Percentiles rank a stretch among this genome's conserved stretches.
Conservation (phyloP, 2,113 vertebrate genomes). For the Hippoglossus stenolepis region DNA sequence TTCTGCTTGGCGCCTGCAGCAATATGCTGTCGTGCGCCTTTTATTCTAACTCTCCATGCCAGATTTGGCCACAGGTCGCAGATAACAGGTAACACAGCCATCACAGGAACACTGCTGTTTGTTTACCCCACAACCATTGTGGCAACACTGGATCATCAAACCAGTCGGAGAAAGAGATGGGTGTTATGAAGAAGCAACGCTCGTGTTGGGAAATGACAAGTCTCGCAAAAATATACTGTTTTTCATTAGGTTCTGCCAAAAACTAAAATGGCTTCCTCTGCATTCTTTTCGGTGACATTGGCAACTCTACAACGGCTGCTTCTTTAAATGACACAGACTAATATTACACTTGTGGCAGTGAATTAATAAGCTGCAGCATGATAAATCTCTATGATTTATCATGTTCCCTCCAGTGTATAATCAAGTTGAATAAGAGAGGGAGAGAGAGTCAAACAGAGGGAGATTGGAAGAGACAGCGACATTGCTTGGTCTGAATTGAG, state of each 20-base stretch:
- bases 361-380: conserved; percentile 80
- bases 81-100: conserved; percentile 68
- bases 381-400: conserved; percentile 82
- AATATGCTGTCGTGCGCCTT: conserved; percentile 58
- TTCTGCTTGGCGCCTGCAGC: conserved; percentile 73
- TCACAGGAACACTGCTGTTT: conserved; percentile 64
- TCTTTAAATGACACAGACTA: conserved; percentile 78
- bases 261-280: conserved; percentile 41
- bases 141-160: conserved; percentile 9
- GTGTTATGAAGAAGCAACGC: background rate
- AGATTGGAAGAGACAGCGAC: conserved; percentile 47
- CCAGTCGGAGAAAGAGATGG: conserved; percentile 7
- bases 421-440: conserved; percentile 63
- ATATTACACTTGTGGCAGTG: conserved; percentile 74
- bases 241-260: background rate
- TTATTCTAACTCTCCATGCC: conserved; percentile 68
- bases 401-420: conserved; percentile 77
- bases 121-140: conserved; percentile 48
- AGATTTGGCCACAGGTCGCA: conserved; percentile 76
- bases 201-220: conserved; percentile 2
- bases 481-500: conserved; percentile 44
- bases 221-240: conserved; percentile 17
- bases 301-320: conserved; percentile 38
- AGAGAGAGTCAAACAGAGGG: conserved; percentile 39
- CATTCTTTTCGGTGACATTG: conserved; percentile 33